Percentiles rank a stretch among this genome's conserved stretches.
Evolutionary conservation across 2,888 invertebrate species (phyloP).

Genomic region (Sinopyrophorus schimmeli): DNA sequence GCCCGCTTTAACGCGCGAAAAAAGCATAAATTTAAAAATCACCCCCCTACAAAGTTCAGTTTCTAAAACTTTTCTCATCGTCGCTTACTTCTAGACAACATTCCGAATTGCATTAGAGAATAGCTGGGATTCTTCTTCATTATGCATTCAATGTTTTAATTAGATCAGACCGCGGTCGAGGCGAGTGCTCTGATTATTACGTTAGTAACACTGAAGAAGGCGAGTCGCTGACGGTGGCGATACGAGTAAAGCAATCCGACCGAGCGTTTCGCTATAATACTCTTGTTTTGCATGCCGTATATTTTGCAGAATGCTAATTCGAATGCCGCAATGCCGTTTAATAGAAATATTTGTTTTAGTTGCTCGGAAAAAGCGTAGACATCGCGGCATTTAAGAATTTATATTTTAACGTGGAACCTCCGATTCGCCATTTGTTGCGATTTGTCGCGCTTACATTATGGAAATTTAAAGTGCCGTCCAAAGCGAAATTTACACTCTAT

Average conservation of each 20-base stretch:
- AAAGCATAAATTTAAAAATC: too few relatives aligned
- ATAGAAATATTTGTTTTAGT: conserved; percentile 36
- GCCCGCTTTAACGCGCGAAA: too few relatives aligned
- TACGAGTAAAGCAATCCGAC: conserved; percentile 30
- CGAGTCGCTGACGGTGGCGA: conserved; percentile 30
- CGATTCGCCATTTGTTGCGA: too few relatives aligned
- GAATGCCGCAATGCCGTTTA: conserved; percentile 41
- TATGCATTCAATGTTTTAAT: conserved; percentile 38
- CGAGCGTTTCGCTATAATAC: conserved; percentile 24
- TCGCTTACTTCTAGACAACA: too few relatives aligned
- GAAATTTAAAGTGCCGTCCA: too few relatives aligned
- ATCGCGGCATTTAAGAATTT: conserved; percentile 22
- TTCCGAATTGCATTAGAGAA: too few relatives aligned
- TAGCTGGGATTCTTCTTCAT: conserved; percentile 36
- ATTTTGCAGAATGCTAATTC: conserved; percentile 38
- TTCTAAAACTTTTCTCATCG: too few relatives aligned
- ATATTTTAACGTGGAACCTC: too few relatives aligned
- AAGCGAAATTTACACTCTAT: too few relatives aligned
- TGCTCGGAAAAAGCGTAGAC: conserved; percentile 30
- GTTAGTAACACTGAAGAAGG: conserved; percentile 21
- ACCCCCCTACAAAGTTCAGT: too few relatives aligned
- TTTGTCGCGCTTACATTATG: too few relatives aligned
- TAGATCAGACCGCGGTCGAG: conserved; percentile 32
- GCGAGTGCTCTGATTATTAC: conserved; percentile 33
- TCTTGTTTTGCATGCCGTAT: conserved; percentile 36